Evolutionary conservation across 2,888 invertebrate genomes (phyloP), one percentile per base, ranked within the genome.

Genomic region (Melanargia galathea): DNA sequence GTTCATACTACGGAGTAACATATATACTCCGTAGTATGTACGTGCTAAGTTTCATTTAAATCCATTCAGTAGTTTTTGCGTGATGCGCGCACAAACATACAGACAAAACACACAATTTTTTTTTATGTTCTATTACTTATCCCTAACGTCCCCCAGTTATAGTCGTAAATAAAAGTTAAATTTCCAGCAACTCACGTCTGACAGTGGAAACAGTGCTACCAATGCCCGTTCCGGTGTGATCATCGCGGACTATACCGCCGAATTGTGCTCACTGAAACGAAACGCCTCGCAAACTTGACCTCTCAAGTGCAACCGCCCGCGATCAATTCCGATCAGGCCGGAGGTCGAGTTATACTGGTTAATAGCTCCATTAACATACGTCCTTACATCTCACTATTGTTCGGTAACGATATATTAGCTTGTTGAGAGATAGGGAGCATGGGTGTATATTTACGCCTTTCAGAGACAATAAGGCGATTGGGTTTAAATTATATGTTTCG

Each of bases 141-240:
- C n/a, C n/a, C n/a, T n/a, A n/a, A n/a, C n/a, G n/a, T n/a, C n/a
- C n/a, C n/a, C n/a, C n/a, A n/a, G n/a, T n/a, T n/a, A n/a, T 26
- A 26, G 26, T 26, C 6, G 26, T 26, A 6, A 26, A 26, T 26
- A 26, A 26, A 26, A 30, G 8, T 6, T 7, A 30, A 30, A 30
- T 26, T 26, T 45, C 8, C 45, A 20, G 6, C 22, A 1, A 3
- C 35, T 11, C 7, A 16, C 20, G 40, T 33, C 20, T 33, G 33
- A 56, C 49, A 86, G 76, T 78, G 88, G 76, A 83, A 79, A 83
- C 82, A 69, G 65, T 61, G 59, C 22, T 18, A 52, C 68, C 67
- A 72, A 82, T 78, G 83, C 76, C 80, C 83, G 86, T 87, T 87
- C 86, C 86, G 87, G 84, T 83, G 84, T 79, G 79, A 80, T 84